Evolutionary conservation across 2,113 vertebrate genomes (phyloP).

Genomic region (Dryoscopus gambensis): DNA sequence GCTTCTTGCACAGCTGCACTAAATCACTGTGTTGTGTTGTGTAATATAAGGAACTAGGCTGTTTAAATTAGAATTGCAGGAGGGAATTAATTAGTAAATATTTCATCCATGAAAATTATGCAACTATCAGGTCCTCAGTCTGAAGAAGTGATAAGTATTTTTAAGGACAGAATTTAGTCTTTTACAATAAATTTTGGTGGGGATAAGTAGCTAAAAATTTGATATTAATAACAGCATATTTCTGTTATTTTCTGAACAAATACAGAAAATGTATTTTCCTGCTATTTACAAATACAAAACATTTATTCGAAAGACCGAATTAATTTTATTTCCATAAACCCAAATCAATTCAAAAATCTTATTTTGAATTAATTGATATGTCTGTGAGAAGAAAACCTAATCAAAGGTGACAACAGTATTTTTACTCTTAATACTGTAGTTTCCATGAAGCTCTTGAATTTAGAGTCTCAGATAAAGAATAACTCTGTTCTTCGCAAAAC

Average conservation of each 20-base stretch:
- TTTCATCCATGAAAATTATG: not conserved
- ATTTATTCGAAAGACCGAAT: not conserved
- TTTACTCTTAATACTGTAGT: not conserved
- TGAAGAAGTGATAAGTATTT: not conserved
- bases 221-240: rapidly evolving
- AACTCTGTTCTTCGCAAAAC: not conserved
- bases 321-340: not conserved
- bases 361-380: not conserved
- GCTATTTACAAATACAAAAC: not conserved
- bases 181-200: not conserved
- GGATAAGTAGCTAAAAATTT: not conserved
- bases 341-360: not conserved
- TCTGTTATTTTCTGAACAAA: not conserved
- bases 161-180: not conserved
- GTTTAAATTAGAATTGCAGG: not conserved
- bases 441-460: not conserved
- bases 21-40: not conserved
- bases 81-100: not conserved
- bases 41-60: not conserved
- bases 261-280: not conserved
- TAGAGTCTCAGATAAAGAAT: not conserved
- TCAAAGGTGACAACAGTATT: not conserved
- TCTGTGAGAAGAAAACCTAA: not conserved
- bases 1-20: not conserved
- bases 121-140: not conserved